phyloP scores from a whole-genome alignment of 2,113 vertebrate genomes.

The Anolis sagrei region DNA sequence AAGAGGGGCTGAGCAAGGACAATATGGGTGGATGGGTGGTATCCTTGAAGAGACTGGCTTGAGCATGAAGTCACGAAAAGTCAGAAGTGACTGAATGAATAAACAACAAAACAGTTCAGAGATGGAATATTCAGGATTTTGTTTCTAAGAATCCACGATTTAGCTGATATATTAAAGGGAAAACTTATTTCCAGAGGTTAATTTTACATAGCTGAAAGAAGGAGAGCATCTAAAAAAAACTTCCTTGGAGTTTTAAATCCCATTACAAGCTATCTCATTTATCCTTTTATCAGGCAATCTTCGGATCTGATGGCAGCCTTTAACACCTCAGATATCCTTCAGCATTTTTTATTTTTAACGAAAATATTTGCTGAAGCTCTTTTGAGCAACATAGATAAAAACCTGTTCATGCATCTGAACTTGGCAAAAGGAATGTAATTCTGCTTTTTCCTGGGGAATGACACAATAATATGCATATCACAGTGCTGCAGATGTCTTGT shows the following conservation, averaged over 20 bases:
- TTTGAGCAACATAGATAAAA: slow-evolving; percentile 25
- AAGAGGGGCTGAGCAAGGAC: too few species aligned
- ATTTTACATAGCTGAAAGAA: background rate
- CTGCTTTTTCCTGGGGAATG: background rate
- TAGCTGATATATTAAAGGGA: background rate
- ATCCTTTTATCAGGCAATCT: slow-evolving; percentile 19
- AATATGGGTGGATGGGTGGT: too few species aligned
- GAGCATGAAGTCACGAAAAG: too few species aligned
- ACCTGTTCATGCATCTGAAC: slow-evolving; percentile 8
- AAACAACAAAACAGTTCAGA: too few species aligned
- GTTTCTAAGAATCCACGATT: background rate
- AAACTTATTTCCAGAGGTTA: background rate
- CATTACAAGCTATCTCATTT: background rate
- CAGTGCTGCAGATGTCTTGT: slow-evolving; percentile 7
- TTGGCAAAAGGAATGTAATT: slow-evolving; percentile 16
- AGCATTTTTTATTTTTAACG: slow-evolving; percentile 16
- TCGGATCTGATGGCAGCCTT: slow-evolving; percentile 7
- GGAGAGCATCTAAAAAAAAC: background rate
- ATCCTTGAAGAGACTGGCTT: too few species aligned
- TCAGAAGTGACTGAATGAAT: too few species aligned
- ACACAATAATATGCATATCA: slow-evolving; percentile 22
- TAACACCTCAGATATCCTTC: slow-evolving; percentile 1
- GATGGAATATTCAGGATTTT: background rate
- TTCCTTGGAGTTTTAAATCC: background rate
- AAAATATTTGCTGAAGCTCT: slow-evolving; percentile 21